A percentile compares a stretch with the other conserved stretches of the same genome.
phyloP scores from a whole-genome alignment of 2,888 invertebrate genomes.

The Conistra vaccinii region DNA sequence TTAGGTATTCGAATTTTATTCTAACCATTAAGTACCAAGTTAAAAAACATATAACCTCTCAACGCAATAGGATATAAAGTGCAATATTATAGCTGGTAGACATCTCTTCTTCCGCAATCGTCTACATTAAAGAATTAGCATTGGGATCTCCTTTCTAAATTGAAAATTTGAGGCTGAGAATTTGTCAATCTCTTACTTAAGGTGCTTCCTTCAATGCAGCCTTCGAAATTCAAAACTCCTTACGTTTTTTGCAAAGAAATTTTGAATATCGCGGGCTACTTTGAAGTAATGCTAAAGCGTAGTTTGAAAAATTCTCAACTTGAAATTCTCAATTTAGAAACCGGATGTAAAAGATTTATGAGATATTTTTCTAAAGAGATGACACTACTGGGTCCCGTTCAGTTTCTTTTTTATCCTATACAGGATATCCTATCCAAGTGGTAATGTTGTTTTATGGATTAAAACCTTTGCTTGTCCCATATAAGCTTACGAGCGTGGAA shows the following conservation, averaged over 20 bases:
- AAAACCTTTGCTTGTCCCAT: conserved; percentile 49
- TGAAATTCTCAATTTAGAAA: background rate
- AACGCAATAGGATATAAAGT: background rate
- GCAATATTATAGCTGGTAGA: background rate
- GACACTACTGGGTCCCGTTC: background rate
- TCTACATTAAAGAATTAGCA: no score
- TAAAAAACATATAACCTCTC: background rate
- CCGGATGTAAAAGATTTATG: background rate
- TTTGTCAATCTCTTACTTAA: background rate
- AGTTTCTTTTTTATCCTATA: background rate
- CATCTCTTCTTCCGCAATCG: no score
- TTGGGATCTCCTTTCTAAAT: no score
- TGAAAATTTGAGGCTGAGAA: background rate
- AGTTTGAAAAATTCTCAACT: background rate
- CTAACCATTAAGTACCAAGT: background rate
- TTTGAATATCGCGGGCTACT: background rate
- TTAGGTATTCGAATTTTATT: background rate
- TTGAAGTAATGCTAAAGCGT: background rate
- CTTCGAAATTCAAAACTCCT: background rate
- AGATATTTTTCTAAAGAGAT: background rate
- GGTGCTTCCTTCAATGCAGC: background rate
- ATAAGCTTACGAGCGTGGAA: conserved; percentile 40
- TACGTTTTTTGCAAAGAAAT: background rate
- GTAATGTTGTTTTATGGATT: conserved; percentile 51
- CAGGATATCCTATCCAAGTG: conserved; percentile 6